Percentiles rank a stretch among this genome's conserved stretches.
Conservation (phyloP, 2,797 vertebrate genomes). For the Macropodus opercularis region DNA sequence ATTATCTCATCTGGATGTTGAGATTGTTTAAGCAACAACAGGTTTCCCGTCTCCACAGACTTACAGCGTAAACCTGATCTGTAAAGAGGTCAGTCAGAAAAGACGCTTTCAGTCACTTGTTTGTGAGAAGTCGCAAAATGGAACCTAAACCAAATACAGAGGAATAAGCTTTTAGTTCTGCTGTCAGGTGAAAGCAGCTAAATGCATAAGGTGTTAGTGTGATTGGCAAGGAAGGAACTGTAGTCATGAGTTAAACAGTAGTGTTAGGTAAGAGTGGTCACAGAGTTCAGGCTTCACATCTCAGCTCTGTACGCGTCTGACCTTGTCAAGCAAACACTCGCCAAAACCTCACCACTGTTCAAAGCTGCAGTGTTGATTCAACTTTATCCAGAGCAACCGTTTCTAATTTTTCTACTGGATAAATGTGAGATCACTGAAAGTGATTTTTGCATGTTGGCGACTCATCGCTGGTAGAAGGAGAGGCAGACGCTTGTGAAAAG, state of each 20-base stretch:
- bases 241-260: constrained; percentile 50
- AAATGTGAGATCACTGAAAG: no score
- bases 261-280: no score
- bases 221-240: constrained; percentile 37
- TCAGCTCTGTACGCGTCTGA: no score
- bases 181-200: constrained; percentile 23
- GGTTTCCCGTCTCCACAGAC: background rate
- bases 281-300: no score
- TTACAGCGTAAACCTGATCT: no score
- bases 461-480: background rate
- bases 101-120: no score
- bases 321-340: no score
- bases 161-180: constrained; percentile 20
- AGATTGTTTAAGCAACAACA: constrained; percentile 13
- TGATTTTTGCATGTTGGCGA: background rate
- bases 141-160: constrained; percentile 16
- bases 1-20: background rate
- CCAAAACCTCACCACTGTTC: no score
- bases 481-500: background rate
- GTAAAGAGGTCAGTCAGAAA: no score
- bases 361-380: no score
- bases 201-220: background rate
- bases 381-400: no score
- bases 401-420: no score
- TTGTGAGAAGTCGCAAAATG: background rate